Percentiles rank a stretch among this genome's conserved stretches.
These are phyloP conservation scores for Trachythela sp. DNA, from an alignment of 64 coral and sea anemone genomes.

Conservation along the genomic window DNA sequence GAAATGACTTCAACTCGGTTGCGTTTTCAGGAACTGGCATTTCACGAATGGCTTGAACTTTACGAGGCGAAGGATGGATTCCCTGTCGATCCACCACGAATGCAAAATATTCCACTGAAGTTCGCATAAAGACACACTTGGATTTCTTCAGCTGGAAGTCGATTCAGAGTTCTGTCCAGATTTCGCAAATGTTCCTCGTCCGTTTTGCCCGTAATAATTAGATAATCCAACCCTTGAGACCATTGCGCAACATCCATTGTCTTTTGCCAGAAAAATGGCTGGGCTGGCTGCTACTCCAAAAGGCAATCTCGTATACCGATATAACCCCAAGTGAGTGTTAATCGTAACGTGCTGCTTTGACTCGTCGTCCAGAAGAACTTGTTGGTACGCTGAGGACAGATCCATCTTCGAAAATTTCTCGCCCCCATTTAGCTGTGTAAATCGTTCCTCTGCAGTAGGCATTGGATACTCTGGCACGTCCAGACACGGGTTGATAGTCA, in stretches of 20 bases:
- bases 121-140: conserved; percentile 36
- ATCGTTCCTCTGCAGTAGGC: background rate
- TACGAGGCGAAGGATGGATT: too few relatives aligned
- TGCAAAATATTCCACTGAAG: too few relatives aligned
- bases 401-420: conserved; percentile 57
- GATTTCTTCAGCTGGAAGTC: background rate
- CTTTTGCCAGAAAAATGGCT: conserved; percentile 29
- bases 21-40: too few relatives aligned
- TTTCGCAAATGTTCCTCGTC: conserved; percentile 28
- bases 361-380: conserved; percentile 15
- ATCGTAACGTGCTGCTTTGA: conserved; percentile 23
- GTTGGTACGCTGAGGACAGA: conserved; percentile 59
- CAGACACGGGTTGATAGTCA: too few relatives aligned
- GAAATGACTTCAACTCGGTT: too few relatives aligned
- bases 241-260: conserved; percentile 37
- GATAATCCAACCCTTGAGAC: conserved; percentile 44
- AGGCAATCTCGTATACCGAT: conserved; percentile 9
- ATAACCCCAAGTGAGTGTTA: conserved; percentile 26
- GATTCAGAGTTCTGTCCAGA: conserved; percentile 22
- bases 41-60: too few relatives aligned
- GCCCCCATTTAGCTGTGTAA: too few relatives aligned
- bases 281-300: conserved; percentile 19
- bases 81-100: too few relatives aligned
- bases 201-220: conserved; percentile 37
- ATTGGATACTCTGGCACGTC: too few relatives aligned